Percentiles rank a stretch among this genome's conserved stretches.
These are phyloP conservation scores for Crocuta crocuta DNA, from an alignment of 2,113 vertebrate species.

Conservation along the genomic window DNA sequence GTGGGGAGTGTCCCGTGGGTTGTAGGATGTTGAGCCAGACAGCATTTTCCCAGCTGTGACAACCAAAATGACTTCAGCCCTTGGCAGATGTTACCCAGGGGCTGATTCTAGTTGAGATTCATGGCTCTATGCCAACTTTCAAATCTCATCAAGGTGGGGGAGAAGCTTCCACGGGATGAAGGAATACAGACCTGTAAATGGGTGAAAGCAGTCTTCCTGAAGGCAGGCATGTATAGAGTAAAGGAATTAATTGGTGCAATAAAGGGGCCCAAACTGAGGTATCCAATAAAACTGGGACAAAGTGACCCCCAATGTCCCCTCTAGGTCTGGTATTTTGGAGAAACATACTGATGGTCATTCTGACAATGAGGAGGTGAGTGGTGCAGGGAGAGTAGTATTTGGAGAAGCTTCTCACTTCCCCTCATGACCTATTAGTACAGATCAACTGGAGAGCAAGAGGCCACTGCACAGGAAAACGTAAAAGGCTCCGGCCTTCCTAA, in stretches of 20 bases:
- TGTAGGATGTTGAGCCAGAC: neutral
- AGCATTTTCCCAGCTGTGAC: neutral
- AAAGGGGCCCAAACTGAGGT: neutral
- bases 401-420: neutral
- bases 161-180: neutral
- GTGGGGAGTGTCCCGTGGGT: neutral
- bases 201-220: neutral
- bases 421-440: fast-evolving
- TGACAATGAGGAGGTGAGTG: neutral
- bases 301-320: neutral
- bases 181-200: no score
- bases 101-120: neutral
- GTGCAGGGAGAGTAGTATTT: neutral
- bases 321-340: neutral
- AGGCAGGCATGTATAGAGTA: neutral
- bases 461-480: neutral
- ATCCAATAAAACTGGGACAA: neutral
- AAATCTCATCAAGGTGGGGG: neutral
- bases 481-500: no score
- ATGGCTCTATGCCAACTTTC: neutral
- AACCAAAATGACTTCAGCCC: neutral
- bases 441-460: neutral
- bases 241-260: neutral
- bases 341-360: neutral
- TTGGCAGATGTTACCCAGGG: neutral